Base-by-base conservation (phyloP, 2,113 vertebrate species). In the Indri indri region DNA sequence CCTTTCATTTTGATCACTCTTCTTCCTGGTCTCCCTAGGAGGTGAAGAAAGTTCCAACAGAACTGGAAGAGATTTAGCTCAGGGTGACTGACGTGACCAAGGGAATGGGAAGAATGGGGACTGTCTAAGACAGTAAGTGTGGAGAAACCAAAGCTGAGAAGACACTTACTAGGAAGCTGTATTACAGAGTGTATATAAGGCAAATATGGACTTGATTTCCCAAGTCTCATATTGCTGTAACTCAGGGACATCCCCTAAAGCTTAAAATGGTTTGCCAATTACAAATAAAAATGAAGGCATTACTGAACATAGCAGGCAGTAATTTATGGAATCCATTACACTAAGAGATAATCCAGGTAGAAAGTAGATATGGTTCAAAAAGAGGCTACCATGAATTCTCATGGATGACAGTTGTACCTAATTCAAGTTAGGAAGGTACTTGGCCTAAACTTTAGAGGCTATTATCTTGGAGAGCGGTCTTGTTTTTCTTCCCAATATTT, bases 261-360 rank as follows among this genome's bases (percentile, higher is more conserved):
- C 57, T 94, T 57, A 73, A 63, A 66, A 18, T 82, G 42, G 30
- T 83, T 89, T 83, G 42, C 59, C 32, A 68, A 5, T 86, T 86
- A 59, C 34, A 87, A 83, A 63, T 70, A 77, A 96, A 92, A 89
- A 68, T 66, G 52, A 74, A 95, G 57, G 40, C 50, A 37, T 66
- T 63, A 42, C 70, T 66, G 65, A 85, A 50, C 16, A 27, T 12
- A 70, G 61, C 17, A 86, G 80, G 50, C 79, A 27, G 30, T 89
- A 79, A 22, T 85, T 84, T 57, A 42, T 88, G 37, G 82, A 71
- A 32, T 25, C n/a, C 20, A 32, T 84, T 23, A 4, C 20, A 30
- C 66, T 57, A 70, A 76, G 71, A 70, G 68, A 17, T 77, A 42
- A 92, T 63, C 81, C 37, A 73, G 40, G 61, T 47, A 87, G 61